Percentiles rank a stretch among this genome's conserved stretches.
Conservation (phyloP, 2,797 vertebrate species). For the Chelidonichthys spinosus region DNA sequence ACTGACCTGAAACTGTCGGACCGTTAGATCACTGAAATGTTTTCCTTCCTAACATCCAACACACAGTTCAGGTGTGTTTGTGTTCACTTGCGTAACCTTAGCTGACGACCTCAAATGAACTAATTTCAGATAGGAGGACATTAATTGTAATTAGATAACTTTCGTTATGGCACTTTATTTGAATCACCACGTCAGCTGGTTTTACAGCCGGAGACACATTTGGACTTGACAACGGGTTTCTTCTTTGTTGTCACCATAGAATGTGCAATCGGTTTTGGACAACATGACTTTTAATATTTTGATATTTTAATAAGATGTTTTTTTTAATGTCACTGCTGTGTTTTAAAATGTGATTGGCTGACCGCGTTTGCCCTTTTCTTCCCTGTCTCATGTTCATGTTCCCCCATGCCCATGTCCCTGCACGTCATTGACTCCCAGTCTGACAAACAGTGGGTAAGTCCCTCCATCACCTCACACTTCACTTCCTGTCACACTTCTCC, state of each 20-base stretch:
- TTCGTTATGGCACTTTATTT: too few relatives aligned
- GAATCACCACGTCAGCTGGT: too few relatives aligned
- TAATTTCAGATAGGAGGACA: too few relatives aligned
- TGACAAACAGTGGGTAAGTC: constrained; percentile 97
- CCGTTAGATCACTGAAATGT: constrained; percentile 52
- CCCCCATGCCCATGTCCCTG: constrained; percentile 69
- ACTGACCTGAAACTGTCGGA: not conserved
- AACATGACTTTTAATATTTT: not conserved
- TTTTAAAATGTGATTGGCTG: constrained; percentile 12
- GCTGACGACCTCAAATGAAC: too few relatives aligned
- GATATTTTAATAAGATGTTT: not conserved
- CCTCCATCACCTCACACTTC: constrained; percentile 25
- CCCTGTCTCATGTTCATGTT: constrained; percentile 46
- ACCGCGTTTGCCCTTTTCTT: constrained; percentile 66
- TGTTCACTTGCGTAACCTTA: constrained; percentile 35
- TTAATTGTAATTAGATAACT: too few relatives aligned
- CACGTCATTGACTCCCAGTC: constrained; percentile 85
- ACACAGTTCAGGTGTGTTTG: constrained; percentile 59
- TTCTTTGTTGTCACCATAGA: not conserved
- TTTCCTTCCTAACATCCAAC: constrained; percentile 32
- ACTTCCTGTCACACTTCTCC: not conserved
- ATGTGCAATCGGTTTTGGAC: not conserved
- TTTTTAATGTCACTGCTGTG: constrained; percentile 3
- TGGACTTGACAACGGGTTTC: too few relatives aligned
- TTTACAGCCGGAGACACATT: too few relatives aligned